Conservation (phyloP, 1,140 invertebrate species). For the Reticulitermes speratus region DNA sequence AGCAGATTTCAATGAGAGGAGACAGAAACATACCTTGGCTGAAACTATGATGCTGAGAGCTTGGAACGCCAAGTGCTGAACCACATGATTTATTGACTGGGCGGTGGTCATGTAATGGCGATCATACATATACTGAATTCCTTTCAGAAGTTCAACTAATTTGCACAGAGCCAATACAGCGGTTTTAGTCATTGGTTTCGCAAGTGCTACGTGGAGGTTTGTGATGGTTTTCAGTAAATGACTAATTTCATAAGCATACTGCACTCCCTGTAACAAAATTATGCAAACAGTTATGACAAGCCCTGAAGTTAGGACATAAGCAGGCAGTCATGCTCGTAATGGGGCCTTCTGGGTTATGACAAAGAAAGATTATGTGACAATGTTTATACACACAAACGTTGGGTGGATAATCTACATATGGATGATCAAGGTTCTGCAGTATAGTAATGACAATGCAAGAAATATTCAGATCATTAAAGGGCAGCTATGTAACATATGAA, state of each 20-base stretch:
- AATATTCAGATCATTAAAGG: too few species aligned
- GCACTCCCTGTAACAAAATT: constrained; percentile 58
- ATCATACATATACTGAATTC: constrained; percentile 64
- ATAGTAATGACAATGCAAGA: too few species aligned
- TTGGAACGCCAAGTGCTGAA: constrained; percentile 69
- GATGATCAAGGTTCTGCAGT: too few species aligned
- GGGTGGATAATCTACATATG: too few species aligned
- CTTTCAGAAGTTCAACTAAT: constrained; percentile 79
- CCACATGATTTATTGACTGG: constrained; percentile 62
- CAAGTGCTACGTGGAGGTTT: constrained; percentile 75
- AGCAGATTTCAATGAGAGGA: neutral
- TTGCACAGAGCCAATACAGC: constrained; percentile 74
- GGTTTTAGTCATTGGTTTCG: constrained; percentile 75
- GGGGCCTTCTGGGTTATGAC: too few species aligned
- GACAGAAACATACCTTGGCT: constrained; percentile 51
- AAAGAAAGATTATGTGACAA: too few species aligned
- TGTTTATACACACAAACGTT: too few species aligned
- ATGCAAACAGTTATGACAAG: constrained; percentile 23
- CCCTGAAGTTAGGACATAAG: too few species aligned
- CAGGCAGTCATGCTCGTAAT: too few species aligned
- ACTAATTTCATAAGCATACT: constrained; percentile 59
- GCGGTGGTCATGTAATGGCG: constrained; percentile 58
- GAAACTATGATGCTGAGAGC: constrained; percentile 58
- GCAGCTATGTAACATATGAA: too few species aligned
- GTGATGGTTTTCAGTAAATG: constrained; percentile 68